Conservation (phyloP, 2,797 vertebrate genomes). For the Astyanax mexicanus region DNA sequence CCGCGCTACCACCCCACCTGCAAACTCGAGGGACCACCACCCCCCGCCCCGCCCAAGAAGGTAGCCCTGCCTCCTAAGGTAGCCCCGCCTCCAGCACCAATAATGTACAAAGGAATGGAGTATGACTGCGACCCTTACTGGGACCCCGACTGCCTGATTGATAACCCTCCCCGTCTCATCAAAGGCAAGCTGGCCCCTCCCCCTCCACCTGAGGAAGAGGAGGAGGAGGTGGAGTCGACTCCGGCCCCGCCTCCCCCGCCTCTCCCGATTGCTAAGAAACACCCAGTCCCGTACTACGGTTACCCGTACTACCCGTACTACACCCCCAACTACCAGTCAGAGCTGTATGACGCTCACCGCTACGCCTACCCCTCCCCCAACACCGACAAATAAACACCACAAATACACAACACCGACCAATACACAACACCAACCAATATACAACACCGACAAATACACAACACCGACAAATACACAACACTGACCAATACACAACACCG, state of each 20-base stretch:
- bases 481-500: too few species aligned
- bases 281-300: conserved; percentile 45
- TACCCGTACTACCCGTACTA: conserved; percentile 54
- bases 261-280: conserved; percentile 67
- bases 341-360: conserved; percentile 76
- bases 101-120: conserved; percentile 80
- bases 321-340: conserved; percentile 68
- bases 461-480: conserved; percentile 55
- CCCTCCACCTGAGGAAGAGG: conserved; percentile 61
- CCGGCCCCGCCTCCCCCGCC: conserved; percentile 64
- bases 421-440: background rate
- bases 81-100: conserved; percentile 54
- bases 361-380: conserved; percentile 75
- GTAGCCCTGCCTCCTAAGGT: conserved; percentile 33
- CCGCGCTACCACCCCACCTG: conserved; percentile 80
- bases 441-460: conserved; percentile 55
- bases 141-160: conserved; percentile 83
- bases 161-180: conserved; percentile 72
- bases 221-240: conserved; percentile 60
- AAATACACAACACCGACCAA: conserved; percentile 55
- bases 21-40: conserved; percentile 65
- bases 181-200: conserved; percentile 68
- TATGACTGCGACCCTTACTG: conserved; percentile 85
- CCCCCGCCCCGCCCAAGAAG: conserved; percentile 58
- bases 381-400: conserved; percentile 51